phyloP scores from a whole-genome alignment of 2,113 vertebrate genomes.

The Toxotes chatareus region DNA sequence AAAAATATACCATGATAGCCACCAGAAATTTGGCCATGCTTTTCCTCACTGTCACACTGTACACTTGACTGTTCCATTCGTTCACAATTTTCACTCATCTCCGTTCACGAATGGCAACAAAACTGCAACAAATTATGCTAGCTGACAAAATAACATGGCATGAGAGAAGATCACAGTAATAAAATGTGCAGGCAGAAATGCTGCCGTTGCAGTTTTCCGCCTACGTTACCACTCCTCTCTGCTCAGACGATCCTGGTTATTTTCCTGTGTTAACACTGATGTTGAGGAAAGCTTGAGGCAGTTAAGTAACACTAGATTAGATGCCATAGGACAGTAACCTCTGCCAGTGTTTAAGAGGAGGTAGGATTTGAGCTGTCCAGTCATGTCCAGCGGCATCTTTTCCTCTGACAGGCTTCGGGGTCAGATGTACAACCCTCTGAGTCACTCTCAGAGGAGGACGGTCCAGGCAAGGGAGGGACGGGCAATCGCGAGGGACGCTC shows the following conservation, averaged over 20 bases:
- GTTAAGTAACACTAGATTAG: slow-evolving; percentile 27
- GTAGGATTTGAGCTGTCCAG: neutral
- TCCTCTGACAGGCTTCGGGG: slow-evolving; percentile 89
- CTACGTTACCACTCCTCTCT: slow-evolving; percentile 18
- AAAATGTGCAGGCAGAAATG: slow-evolving; percentile 32
- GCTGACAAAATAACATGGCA: slow-evolving; percentile 44
- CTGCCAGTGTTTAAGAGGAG: slow-evolving; percentile 48
- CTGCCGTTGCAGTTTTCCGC: slow-evolving; percentile 23
- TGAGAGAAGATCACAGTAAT: slow-evolving; percentile 61
- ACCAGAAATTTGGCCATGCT: slow-evolving; percentile 29
- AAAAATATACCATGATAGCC: slow-evolving; percentile 32
- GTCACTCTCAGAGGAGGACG: slow-evolving; percentile 85
- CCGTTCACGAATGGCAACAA: slow-evolving; percentile 24
- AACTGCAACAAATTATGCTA: neutral
- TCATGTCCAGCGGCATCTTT: slow-evolving; percentile 95
- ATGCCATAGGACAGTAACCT: slow-evolving; percentile 24
- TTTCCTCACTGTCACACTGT: slow-evolving; percentile 53
- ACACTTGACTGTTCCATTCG: neutral
- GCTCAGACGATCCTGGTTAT: neutral
- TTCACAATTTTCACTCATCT: neutral
- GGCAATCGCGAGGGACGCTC: slow-evolving; percentile 49
- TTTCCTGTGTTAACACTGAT: slow-evolving; percentile 16
- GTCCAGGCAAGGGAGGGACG: slow-evolving; percentile 60
- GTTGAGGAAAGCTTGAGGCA: slow-evolving; percentile 49
- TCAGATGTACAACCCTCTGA: slow-evolving; percentile 86